phyloP scores from a whole-genome alignment of 2,888 invertebrate genomes.

The Lamproptera curius region DNA sequence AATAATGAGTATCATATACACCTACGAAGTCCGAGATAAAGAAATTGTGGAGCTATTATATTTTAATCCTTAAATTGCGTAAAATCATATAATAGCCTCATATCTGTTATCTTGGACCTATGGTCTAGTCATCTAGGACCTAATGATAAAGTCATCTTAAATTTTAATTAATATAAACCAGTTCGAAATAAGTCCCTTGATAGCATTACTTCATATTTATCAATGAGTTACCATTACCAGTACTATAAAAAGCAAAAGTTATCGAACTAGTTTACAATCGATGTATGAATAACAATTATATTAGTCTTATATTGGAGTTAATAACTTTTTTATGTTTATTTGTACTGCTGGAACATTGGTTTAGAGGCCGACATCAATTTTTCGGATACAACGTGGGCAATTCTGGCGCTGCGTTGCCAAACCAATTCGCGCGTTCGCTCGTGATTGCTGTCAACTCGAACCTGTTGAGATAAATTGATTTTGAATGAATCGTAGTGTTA shows the following conservation, averaged over 20 bases:
- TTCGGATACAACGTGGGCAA: slow-evolving; percentile 90
- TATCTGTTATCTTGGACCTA: too few relatives aligned
- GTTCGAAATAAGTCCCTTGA: slow-evolving; percentile 15
- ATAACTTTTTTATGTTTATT: not conserved
- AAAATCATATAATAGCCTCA: too few relatives aligned
- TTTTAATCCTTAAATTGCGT: too few relatives aligned
- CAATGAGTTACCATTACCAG: slow-evolving; percentile 5
- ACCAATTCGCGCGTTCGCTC: slow-evolving; percentile 90
- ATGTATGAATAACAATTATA: not conserved
- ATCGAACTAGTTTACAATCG: slow-evolving; percentile 21
- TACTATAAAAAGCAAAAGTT: not conserved
- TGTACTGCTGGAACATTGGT: slow-evolving; percentile 57
- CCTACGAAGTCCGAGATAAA: too few relatives aligned
- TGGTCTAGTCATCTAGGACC: too few relatives aligned
- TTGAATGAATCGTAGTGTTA: too few relatives aligned
- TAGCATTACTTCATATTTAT: too few relatives aligned
- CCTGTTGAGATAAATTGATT: slow-evolving; percentile 75
- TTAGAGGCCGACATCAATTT: slow-evolving; percentile 80
- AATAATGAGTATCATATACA: slow-evolving; percentile 61
- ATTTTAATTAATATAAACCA: slow-evolving; percentile 21
- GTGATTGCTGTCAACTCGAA: slow-evolving; percentile 91
- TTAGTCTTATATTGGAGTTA: slow-evolving; percentile 1
- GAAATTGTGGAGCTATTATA: too few relatives aligned
- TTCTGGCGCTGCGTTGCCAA: slow-evolving; percentile 90
- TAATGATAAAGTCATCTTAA: too few relatives aligned